Percentiles rank a stretch among this genome's conserved stretches.
Evolutionary conservation across 2,797 vertebrate species (phyloP).

Genomic region (Oophaga sylvatica): DNA sequence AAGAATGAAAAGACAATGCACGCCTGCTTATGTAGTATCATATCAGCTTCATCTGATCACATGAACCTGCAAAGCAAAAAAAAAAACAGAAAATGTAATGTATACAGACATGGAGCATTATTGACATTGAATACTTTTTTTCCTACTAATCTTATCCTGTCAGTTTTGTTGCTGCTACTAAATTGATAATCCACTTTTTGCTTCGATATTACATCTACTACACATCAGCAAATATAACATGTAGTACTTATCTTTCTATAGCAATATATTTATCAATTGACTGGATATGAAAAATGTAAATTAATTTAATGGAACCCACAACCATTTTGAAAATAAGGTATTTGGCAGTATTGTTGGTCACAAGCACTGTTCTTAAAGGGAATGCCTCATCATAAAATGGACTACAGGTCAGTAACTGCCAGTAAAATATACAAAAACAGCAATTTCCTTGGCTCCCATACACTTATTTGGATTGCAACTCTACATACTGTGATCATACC

Average conservation of each 20-base stretch:
- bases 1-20: not conserved
- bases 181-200: not conserved
- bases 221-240: not conserved
- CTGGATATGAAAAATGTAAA: no score
- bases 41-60: slow-evolving; percentile 15
- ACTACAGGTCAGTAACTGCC: no score
- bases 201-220: not conserved
- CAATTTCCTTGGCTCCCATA: no score
- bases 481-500: no score
- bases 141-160: not conserved
- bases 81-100: not conserved
- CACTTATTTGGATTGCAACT: no score
- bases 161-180: not conserved
- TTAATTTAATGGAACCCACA: no score
- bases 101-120: not conserved
- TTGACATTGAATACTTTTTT: not conserved
- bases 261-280: not conserved
- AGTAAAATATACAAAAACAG: no score
- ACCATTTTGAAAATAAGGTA: no score
- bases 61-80: slow-evolving; percentile 50
- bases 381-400: no score
- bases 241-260: not conserved
- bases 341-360: no score
- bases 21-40: not conserved
- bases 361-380: no score